Evolutionary conservation across 2,888 invertebrate genomes (phyloP), one percentile per base, ranked within the genome.

Genomic region (Ormyrus nitidulus): DNA sequence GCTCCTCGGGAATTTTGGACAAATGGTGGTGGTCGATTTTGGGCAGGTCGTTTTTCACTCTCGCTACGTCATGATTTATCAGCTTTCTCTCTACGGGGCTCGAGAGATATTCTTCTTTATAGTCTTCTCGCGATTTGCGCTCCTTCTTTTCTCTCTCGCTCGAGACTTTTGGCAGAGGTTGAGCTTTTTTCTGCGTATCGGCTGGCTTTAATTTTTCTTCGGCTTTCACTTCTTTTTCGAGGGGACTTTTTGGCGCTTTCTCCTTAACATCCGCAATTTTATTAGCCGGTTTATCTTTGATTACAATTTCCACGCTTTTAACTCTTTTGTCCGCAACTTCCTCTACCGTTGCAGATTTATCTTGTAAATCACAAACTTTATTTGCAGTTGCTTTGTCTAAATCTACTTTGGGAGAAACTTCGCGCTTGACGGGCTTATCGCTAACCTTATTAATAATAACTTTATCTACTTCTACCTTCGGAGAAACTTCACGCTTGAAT

Each of bases 41-140:
- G 6, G 79, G 73, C 70, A 70, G 64, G 70, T 83, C 83, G 77
- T 77, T 72, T 34, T 65, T 69, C 9, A 19, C 10, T 53, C 68
- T 81, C 75, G 66, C 77, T 11, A 19, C 4, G 8, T 76, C 69
- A 10, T 68, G 6, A 44, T 11, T 54, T 66, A 7, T 13, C 64
- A 34, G 34, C 48, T 46, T 66, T 9, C 4, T 66, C 34, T 13
- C n/a, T 10, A 11, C 59, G n/a, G 59, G 48, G 56, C 48, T n/a
- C 13, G 58, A 54, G 7, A 48, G 8, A 0, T 11, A 34, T 58
- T 69, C 69, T 6, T 62, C 69, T 51, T 69, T 48, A n/a, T 61
- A 11, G 46, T 34, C 34, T 34, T 34, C 34, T 3, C 34, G 34
- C 0, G 34, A 34, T 4, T 34, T 34, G 34, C 34, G 34, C 34